Base-by-base conservation (phyloP, 2,888 invertebrate species). In the Platycnemis pennipes region DNA sequence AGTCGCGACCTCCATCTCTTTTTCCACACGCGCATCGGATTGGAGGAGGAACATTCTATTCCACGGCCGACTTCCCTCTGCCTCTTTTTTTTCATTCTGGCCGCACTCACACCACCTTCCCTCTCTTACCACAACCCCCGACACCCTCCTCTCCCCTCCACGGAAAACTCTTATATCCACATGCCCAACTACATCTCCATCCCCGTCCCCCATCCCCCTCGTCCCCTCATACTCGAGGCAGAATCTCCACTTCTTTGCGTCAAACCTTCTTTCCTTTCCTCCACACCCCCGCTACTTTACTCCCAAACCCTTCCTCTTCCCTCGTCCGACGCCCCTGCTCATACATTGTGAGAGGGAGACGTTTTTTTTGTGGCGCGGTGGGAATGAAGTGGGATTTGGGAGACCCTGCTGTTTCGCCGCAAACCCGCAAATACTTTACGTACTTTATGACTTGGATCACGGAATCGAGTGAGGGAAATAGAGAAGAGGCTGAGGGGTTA, bases 401-500 rank as follows among this genome's bases (percentile, higher is more conserved):
- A 89, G n/a, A 42, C 89, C 89, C n/a, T 37, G 53, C 87, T 87
- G 87, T 44, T 87, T 87, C 46, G 26, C 89, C 42, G 56, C 31
- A 77, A 77, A 2, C 19, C 77, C 26, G 44, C 44, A 91, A 91
- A 91, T 91, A 69, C 63, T 91, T 91, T 91, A 44, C 91, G 44
- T 91, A 91, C 63, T 91, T 91, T 91, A 91, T n/a, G 91, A n/a
- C 63, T 63, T n/a, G 91, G 91, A 91, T 91, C 31, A 89, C 31
- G 89, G n/a, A 87, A 87, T 87, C 87, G 87, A 87, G 45, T 46
- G 87, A 8, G n/a, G 87, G n/a, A 87, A 77, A 77, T 77, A 37
- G 77, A 8, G 87, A 77, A 77, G 4, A 87, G 44, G 44, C 44
- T n/a, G 49, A 26, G 69, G 1, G 63, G 26, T 37, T 11, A 5